Evolutionary conservation across 2,113 vertebrate genomes (phyloP).

Genomic region (Hyaena hyaena): DNA sequence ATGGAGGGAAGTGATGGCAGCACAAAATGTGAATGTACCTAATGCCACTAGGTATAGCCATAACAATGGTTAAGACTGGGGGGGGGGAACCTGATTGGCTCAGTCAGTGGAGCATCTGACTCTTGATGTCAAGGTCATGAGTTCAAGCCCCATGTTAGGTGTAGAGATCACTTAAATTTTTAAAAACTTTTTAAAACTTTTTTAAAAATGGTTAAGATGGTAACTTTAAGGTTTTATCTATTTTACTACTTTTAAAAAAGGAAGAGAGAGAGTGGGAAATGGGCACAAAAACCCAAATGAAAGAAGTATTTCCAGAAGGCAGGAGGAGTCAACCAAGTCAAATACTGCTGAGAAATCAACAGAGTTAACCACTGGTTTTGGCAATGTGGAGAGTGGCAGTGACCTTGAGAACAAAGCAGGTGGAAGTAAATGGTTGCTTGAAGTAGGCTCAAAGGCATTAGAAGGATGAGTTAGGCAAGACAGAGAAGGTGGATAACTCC

Average conservation of each 20-base stretch:
- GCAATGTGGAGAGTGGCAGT: background rate
- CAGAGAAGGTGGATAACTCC: background rate
- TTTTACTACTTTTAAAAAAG: background rate
- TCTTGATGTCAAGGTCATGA: too few relatives aligned
- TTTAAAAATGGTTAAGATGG: background rate
- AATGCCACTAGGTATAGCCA: background rate
- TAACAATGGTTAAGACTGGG: background rate
- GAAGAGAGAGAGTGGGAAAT: background rate
- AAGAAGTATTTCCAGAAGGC: background rate
- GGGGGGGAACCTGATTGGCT: too few relatives aligned
- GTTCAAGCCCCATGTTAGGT: too few relatives aligned
- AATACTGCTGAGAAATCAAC: constrained; percentile 16
- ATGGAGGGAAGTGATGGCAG: background rate
- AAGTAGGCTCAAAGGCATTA: background rate
- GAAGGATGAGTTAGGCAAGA: background rate
- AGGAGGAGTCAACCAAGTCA: background rate
- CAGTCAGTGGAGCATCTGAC: too few relatives aligned
- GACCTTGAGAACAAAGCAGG: background rate
- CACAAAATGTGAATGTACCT: background rate
- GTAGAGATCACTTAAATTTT: too few relatives aligned
- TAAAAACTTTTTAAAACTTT: too few relatives aligned
- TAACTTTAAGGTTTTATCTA: background rate
- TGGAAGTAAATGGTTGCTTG: background rate
- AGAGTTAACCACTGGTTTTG: background rate
- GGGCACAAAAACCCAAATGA: background rate